A percentile compares a stretch with the other conserved stretches of the same genome.
Evolutionary conservation across 2,797 vertebrate genomes (phyloP).

Genomic region (Epinephelus awoara): DNA sequence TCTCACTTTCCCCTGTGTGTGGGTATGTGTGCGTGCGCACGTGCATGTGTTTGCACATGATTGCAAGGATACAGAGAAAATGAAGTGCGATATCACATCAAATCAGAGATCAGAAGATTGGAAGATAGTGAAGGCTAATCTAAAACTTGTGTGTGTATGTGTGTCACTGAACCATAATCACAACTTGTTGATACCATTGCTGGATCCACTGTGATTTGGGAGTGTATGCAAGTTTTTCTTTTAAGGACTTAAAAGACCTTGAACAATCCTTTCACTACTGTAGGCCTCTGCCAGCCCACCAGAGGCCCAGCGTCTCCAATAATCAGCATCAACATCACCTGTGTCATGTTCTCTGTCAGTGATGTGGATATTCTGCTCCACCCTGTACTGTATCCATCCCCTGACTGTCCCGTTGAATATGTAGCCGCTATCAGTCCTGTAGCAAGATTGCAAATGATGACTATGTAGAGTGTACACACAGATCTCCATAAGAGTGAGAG

Average conservation of each 20-base stretch:
- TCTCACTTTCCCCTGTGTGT: slow-evolving; percentile 37
- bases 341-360: slow-evolving; percentile 64
- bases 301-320: slow-evolving; percentile 46
- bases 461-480: slow-evolving; percentile 38
- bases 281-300: slow-evolving; percentile 41
- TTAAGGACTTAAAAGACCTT: slow-evolving; percentile 33
- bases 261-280: slow-evolving; percentile 41
- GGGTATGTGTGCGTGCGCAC: neutral
- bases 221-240: slow-evolving; percentile 21
- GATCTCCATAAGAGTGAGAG: slow-evolving; percentile 40
- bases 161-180: slow-evolving; percentile 34
- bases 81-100: slow-evolving; percentile 51
- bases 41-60: slow-evolving; percentile 15
- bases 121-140: slow-evolving; percentile 35
- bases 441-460: slow-evolving; percentile 57
- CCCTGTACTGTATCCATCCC: slow-evolving; percentile 36
- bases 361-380: slow-evolving; percentile 57
- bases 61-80: slow-evolving; percentile 34
- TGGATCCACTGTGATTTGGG: slow-evolving; percentile 24
- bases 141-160: slow-evolving; percentile 6
- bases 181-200: slow-evolving; percentile 29
- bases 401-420: slow-evolving; percentile 55
- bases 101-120: slow-evolving; percentile 58
- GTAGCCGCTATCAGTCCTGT: slow-evolving; percentile 20
- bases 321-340: slow-evolving; percentile 62